These are phyloP conservation scores for Noturus placidus DNA, from an alignment of 2,113 vertebrate genomes.

Conservation along the genomic window DNA sequence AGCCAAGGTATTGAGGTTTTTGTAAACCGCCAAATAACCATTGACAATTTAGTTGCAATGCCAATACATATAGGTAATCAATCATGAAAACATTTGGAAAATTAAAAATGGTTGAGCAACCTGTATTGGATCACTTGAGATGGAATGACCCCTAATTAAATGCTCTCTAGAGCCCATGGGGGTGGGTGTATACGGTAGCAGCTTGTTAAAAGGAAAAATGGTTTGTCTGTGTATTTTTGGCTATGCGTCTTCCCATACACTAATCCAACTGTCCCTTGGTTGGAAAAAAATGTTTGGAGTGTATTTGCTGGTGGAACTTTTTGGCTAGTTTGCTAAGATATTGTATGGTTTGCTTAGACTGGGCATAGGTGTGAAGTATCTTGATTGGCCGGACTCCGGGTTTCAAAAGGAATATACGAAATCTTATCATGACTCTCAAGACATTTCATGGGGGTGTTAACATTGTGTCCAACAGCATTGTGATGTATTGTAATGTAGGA, in stretches of 20 bases:
- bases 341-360: neutral
- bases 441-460: neutral
- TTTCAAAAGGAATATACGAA: neutral
- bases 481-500: neutral
- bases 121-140: no score
- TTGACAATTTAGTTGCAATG: no score
- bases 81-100: no score
- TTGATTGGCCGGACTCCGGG: neutral
- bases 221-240: neutral
- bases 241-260: neutral
- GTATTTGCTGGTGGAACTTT: neutral
- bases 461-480: neutral
- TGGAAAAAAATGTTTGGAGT: neutral
- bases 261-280: neutral
- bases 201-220: neutral
- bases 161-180: neutral
- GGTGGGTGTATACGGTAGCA: neutral
- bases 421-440: neutral
- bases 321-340: neutral
- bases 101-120: no score
- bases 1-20: no score
- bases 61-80: no score
- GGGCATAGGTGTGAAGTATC: neutral
- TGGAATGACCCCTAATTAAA: neutral
- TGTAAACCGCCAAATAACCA: no score